Conservation (phyloP, 2,797 vertebrate genomes). For the Scolopax bukidnonensis region DNA sequence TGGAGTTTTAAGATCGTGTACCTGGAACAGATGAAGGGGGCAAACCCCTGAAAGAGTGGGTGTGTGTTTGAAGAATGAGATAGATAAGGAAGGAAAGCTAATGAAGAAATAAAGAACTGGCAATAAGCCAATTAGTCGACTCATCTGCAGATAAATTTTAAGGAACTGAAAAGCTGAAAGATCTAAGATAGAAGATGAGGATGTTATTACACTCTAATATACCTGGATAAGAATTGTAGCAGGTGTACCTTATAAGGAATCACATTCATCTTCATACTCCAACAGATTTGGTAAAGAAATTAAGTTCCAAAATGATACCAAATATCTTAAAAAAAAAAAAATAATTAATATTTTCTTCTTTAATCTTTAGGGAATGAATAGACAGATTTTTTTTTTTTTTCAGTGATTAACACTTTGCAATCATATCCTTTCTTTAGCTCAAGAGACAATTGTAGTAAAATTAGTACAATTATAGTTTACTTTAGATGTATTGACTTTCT, state of each 20-base stretch:
- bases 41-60: background rate
- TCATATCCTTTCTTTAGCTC: background rate
- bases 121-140: background rate
- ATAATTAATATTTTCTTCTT: accelerated
- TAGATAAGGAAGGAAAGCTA: background rate
- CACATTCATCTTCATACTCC: background rate
- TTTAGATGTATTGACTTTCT: background rate
- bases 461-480: background rate
- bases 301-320: background rate
- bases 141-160: background rate
- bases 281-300: background rate
- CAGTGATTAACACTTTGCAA: background rate
- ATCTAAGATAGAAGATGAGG: background rate
- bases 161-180: background rate
- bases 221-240: background rate
- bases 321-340: background rate
- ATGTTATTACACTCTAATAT: background rate
- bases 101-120: background rate
- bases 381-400: background rate
- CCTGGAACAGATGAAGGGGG: background rate
- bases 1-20: background rate
- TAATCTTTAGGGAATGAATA: background rate
- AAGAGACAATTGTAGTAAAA: background rate
- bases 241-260: background rate
- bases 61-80: background rate